Evolutionary conservation across 1,140 invertebrate genomes (phyloP), one percentile per base, ranked within the genome.

Genomic region (Eriocheir sinensis): DNA sequence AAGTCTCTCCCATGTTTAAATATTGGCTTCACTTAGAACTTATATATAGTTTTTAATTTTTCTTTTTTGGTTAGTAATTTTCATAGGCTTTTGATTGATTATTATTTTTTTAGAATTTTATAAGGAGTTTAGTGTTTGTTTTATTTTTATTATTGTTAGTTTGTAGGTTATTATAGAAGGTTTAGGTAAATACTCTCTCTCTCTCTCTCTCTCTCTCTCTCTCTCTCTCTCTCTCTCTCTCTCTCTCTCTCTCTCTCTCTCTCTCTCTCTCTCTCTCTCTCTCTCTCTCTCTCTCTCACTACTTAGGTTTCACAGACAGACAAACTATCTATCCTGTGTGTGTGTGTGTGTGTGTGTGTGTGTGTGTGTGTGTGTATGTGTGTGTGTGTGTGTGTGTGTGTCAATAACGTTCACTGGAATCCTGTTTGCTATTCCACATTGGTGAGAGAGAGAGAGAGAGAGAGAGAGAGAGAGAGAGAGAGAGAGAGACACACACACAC

Each of bases 191-290:
- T n/a, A n/a, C 4, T 40, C 83, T 40, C 32, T 21, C 40, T 21
- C 30, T 36, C 17, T 86, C 17, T 40, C 83, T 38, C 34, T 86
- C 83, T 86, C 81, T 83, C 81, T 83, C 81, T 83, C 81, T 83
- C 81, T 83, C 81, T 83, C 81, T 83, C 81, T 83, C 81, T 83
- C 81, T 83, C 81, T 83, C 81, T 83, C 81, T 83, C 81, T 83
- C 81, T 83, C 81, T 83, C 81, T 83, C 81, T 83, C 81, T 83
- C 81, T 83, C 81, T 83, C 81, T 83, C 81, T 83, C 81, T 83
- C 81, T 83, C 81, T 83, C 81, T 83, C 81, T 83, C 81, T 83
- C 81, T 83, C 81, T 83, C 81, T 83, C 81, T 83, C 81, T 83
- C 81, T 83, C 81, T 32, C 36, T 34, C 81, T 34, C 30, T 83